phyloP scores from a whole-genome alignment of 2,797 vertebrate genomes.

The Novumbra hubbsi region DNA sequence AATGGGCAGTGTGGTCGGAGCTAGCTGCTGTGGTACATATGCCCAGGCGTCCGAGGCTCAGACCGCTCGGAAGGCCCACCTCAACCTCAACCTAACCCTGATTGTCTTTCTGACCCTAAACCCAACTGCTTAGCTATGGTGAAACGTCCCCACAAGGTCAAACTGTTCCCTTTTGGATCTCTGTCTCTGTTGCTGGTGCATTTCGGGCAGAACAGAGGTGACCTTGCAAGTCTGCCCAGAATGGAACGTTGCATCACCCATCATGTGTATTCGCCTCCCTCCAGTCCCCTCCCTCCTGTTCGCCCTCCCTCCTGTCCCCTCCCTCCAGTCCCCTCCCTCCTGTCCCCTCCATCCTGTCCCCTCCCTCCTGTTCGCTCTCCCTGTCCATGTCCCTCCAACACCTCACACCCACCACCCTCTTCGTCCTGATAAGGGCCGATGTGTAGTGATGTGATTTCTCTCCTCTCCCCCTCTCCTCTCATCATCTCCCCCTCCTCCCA shows the following conservation, averaged over 20 bases:
- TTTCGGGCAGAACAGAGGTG: neutral
- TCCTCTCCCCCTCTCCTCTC: neutral
- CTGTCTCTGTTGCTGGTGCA: conserved; percentile 3
- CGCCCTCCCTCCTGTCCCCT: neutral
- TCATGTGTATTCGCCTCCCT: neutral
- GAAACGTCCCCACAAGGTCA: no score
- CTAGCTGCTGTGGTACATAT: no score
- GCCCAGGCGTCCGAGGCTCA: no score
- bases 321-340: neutral
- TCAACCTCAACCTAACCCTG: no score
- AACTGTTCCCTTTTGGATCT: no score
- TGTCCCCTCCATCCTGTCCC: neutral
- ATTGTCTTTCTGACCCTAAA: no score
- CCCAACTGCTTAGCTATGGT: no score
- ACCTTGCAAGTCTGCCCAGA: conserved; percentile 21
- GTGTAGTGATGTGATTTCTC: neutral
- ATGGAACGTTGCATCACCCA: conserved; percentile 8
- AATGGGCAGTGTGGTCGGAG: no score
- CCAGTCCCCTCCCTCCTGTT: neutral
- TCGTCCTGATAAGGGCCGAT: conserved; percentile 25
- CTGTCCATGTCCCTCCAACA: conserved; percentile 4
- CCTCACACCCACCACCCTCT: neutral
- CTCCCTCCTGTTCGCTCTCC: neutral
- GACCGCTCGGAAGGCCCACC: no score
- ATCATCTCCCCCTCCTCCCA: conserved; percentile 3